Base-by-base conservation (phyloP, 2,797 vertebrate species). In the Tinamus major region DNA sequence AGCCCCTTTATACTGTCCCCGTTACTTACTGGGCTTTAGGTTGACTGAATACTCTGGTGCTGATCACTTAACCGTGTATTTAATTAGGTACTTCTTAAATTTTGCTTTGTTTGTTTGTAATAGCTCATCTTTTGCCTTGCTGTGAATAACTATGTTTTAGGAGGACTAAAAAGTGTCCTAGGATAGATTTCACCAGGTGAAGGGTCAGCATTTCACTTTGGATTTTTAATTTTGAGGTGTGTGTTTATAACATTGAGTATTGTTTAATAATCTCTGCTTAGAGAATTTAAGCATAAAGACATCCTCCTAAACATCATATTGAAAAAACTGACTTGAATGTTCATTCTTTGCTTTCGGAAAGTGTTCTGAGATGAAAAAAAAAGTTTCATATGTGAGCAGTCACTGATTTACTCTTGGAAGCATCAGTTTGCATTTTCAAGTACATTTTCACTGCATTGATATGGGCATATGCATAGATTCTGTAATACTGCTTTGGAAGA, bases 111-210 rank as follows among this genome's bases (percentile, higher is more conserved):
- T 75, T 24, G 23, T 56, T 39, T 62, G 35, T 46, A 49, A 41
- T 24, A 46, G 20, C 44, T 91, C 55, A 10, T 62, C 42, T 93
- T 61, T 84, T 80, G 31, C 65, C 67, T 78, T 26, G 8, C 31
- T 70, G 9, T 37, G 33, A 67, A 29, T 8, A 84, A 79, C 21
- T 75, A 7, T 18, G 2, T 16, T 87, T 72, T 58, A 46, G 72
- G 33, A 72, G 17, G 46, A 20, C 17, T 12, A 37, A 14, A 37
- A 69, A 69, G 24, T 90, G 65, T 51, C 39, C 46, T 10, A 11
- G 53, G 70, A 37, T 74, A 88, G 94, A 84, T 63, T 85, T 95
- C 85, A 84, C 65, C 77, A 61, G 90, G 89, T 85, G 82, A 87
- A 62, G 29, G 39, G 63, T 77, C 56, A 55, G 29, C 4, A 0